Evolutionary conservation across 2,888 invertebrate genomes (phyloP), one percentile per base, ranked within the genome.

Genomic region (Auanema freiburgensis): DNA sequence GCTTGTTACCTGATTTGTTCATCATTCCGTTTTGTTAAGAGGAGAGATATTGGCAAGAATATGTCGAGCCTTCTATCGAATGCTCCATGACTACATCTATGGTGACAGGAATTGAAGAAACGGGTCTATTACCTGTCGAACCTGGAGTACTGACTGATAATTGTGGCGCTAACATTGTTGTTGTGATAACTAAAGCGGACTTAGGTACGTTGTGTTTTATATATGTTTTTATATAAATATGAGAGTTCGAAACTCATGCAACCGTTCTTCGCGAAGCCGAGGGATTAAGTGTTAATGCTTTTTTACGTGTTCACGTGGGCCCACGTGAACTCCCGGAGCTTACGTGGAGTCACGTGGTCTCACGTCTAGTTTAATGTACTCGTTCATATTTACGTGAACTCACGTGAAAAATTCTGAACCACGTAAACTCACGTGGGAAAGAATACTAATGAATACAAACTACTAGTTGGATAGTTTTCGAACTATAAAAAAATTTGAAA

Each of bases 1-100:
- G 43, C 14, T 14, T 43, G 43, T 14, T 11, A 18, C 21, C 5
- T 46, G 21, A 18, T 5, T 18, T 5, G 4, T 21, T 46, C 5
- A 52, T 24, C 18, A n/a, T 23, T 52, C 16, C 8, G 11, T 52
- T n/a, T n/a, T 52, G 21, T 55, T n/a, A 57, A 81, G 81, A 82
- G 65, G 72, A 79, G 33, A 60, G 79, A 25, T 70, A 74, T 59
- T 82, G 82, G 82, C 80, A 82, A 59, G 82, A 82, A 57, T 82
- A 82, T 63, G 77, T 81, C n/a, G 82, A 83, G 59, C 82, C 82
- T 4, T 33, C 33, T 33, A 66, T 66, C 0, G 72, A 73, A 40
- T 72, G 75, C 10, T 74, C 74, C 41, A 77, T 77, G 74, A 69
- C 64, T 51, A 65, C 74, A 5, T 74, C 74, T 14, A 63, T 70